A percentile compares a stretch with the other conserved stretches of the same genome.
Conservation (phyloP, 1,140 invertebrate genomes). For the Coptotermes formosanus region DNA sequence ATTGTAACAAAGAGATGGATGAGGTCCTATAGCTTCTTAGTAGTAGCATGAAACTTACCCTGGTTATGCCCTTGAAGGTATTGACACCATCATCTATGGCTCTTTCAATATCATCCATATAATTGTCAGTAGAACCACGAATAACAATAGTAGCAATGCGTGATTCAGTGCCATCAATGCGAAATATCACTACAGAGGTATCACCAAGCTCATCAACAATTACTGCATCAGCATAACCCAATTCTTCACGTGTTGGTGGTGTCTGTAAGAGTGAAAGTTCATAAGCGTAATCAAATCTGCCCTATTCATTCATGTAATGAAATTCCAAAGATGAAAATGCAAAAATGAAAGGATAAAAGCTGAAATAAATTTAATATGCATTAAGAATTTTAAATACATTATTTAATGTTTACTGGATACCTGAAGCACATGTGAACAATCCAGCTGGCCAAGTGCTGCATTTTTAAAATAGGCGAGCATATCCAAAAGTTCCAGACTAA, state of each 20-base stretch:
- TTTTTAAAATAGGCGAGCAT: too few relatives aligned
- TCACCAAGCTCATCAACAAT: constrained; percentile 96
- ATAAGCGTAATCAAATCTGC: background rate
- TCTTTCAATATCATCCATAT: constrained; percentile 98
- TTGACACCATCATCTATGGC: constrained; percentile 99
- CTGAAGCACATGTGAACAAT: too few relatives aligned
- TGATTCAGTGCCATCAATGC: constrained; percentile 74
- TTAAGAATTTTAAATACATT: too few relatives aligned
- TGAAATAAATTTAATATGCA: background rate
- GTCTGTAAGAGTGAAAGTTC: constrained; percentile 48
- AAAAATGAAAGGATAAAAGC: background rate
- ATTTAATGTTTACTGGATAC: too few relatives aligned
- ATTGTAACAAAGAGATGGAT: too few relatives aligned
- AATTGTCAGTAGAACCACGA: constrained; percentile 95
- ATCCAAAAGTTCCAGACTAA: too few relatives aligned
- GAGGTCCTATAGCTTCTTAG: too few relatives aligned
- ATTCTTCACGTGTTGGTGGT: constrained; percentile 84
- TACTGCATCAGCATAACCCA: constrained; percentile 90
- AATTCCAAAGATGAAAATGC: background rate
- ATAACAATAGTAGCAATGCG: constrained; percentile 91
- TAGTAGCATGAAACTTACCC: background rate
- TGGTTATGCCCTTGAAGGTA: constrained; percentile 84
- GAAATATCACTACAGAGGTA: constrained; percentile 90
- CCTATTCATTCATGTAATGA: background rate
- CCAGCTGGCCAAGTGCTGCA: too few relatives aligned